phyloP scores from a whole-genome alignment of 2,888 invertebrate genomes.

The Apamea monoglypha region DNA sequence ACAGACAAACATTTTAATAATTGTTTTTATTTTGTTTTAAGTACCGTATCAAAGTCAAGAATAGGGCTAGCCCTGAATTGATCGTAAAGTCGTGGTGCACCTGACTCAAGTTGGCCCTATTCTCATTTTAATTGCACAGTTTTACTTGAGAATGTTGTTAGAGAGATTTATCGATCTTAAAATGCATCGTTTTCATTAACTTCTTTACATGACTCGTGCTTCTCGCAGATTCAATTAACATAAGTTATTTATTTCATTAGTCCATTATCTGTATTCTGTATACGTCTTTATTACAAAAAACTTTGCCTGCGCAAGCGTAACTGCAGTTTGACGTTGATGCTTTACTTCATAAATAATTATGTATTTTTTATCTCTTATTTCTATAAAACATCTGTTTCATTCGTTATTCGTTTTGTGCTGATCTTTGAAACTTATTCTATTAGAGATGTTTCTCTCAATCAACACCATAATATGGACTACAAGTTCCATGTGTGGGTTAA shows the following conservation, averaged over 20 bases:
- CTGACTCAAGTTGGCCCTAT: neutral
- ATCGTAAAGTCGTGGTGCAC: neutral
- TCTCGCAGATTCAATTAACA: slow-evolving; percentile 34
- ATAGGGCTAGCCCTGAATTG: neutral
- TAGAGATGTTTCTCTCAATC: neutral
- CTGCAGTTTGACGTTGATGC: slow-evolving; percentile 13
- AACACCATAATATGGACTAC: slow-evolving; percentile 1
- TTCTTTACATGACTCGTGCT: neutral
- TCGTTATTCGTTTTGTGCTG: neutral
- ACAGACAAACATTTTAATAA: too few relatives aligned
- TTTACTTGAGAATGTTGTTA: neutral
- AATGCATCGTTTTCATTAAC: slow-evolving; percentile 17
- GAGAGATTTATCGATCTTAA: neutral
- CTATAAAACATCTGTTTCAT: neutral
- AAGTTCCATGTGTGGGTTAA: slow-evolving; percentile 6
- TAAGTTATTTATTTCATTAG: slow-evolving; percentile 28
- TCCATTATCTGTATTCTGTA: slow-evolving; percentile 11
- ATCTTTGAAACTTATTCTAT: neutral
- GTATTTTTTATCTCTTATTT: neutral
- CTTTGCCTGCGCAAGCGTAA: neutral
- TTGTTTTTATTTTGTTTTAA: too few relatives aligned
- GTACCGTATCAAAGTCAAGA: neutral
- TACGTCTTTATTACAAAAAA: slow-evolving; percentile 32
- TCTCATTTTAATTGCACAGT: neutral
- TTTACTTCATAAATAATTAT: neutral